Evolutionary conservation across 2,113 vertebrate species (phyloP), one percentile per base, ranked within the genome.

Genomic region (Cathartes aura): DNA sequence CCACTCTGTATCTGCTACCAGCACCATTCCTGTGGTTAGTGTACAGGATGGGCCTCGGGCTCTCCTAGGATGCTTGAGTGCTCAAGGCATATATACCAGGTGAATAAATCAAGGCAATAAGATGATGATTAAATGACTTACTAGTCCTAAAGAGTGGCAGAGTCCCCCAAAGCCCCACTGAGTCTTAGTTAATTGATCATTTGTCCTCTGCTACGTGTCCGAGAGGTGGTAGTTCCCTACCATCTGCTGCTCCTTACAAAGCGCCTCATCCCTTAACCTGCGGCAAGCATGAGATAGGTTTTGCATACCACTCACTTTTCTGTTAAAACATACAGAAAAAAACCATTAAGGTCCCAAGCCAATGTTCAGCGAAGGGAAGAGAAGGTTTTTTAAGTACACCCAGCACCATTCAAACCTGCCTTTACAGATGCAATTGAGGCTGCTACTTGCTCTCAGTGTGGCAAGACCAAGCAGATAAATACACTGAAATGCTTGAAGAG

Each of bases 371-470:
- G 17, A 71, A 82, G 52, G 62, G 30, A 43, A 68, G 26, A 47
- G 40, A 17, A 92, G 56, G 34, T 87, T 97, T 93, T 48, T 60
- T 91, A 22, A 82, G 92, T 93, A 79, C 56, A 47, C 23, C 19
- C 48, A 3, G 11, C 52, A 85, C 66, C 60, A 85, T 64, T 72
- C 68, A 48, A 67, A 42, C 29, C 89, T 60, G 50, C 45, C 26
- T 32, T 74, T 55, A 34, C 48, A 15, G 62, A 9, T 14, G 58
- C 43, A 23, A 0, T 5, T 13, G 58, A 88, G 63, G 50, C 47
- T 38, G 29, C 29, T 82, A 36, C 81, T 80, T 67, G 68, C 24
- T 83, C 45, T 52, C 48, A 5, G 36, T 30, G 67, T 80, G 47
- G 8, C 56, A 62, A 87, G 42, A 58, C 56, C 56, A 17, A 88